Evolutionary conservation across 2,888 invertebrate species (phyloP).

Genomic region (Rhagonycha fulva): DNA sequence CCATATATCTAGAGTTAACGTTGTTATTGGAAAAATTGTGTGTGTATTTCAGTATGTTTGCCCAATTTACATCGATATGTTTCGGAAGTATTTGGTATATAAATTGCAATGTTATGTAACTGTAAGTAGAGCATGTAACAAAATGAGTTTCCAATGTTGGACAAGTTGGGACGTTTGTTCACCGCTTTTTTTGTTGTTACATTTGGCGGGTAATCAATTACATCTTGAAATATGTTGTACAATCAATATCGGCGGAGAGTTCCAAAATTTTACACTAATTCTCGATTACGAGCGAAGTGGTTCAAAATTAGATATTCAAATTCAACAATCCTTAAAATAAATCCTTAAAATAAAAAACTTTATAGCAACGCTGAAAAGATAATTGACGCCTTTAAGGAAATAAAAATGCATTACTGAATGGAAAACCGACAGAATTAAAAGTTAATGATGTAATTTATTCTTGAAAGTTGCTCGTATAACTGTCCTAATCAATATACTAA

Average conservation of each 20-base stretch:
- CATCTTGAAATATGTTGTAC: conserved; percentile 16
- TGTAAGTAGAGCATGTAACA: conserved; percentile 7
- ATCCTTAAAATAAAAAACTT: not conserved
- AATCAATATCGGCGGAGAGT: conserved; percentile 17
- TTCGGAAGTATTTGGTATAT: not conserved
- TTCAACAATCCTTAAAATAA: not conserved
- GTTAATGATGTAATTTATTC: too few relatives aligned
- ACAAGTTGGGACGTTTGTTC: conserved; percentile 7
- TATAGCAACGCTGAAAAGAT: too few relatives aligned
- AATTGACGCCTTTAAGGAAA: too few relatives aligned
- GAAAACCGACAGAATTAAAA: too few relatives aligned
- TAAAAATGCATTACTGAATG: too few relatives aligned
- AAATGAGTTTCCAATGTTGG: conserved; percentile 22
- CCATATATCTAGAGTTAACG: not conserved
- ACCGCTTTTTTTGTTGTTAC: conserved; percentile 10
- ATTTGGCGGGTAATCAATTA: conserved; percentile 26
- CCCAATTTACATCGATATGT: not conserved
- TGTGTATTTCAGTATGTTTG: not conserved
- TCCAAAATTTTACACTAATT: not conserved
- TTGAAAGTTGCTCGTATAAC: too few relatives aligned
- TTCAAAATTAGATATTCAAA: not conserved
- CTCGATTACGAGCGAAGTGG: not conserved
- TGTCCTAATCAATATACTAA: too few relatives aligned
- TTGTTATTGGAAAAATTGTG: not conserved
- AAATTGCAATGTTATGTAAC: conserved; percentile 5